Evolutionary conservation across 1,140 invertebrate species (phyloP).

Genomic region (Lepidurus couesii): DNA sequence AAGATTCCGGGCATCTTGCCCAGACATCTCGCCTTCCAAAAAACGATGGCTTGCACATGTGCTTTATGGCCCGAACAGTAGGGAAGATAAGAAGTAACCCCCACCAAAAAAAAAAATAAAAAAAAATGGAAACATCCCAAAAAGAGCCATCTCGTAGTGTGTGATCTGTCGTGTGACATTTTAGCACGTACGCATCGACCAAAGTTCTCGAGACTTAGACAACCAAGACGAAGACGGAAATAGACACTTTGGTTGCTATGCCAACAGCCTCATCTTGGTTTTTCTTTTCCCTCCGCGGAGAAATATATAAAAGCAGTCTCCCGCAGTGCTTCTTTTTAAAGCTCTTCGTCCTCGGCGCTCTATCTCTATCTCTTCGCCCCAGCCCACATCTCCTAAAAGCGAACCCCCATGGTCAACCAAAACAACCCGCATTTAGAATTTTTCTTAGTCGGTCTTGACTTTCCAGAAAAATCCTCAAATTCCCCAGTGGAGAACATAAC

Average conservation of each 20-base stretch:
- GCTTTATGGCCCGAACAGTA: not conserved
- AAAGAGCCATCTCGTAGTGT: not conserved
- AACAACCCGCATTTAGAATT: conserved; percentile 21
- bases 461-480: not conserved
- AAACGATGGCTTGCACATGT: not conserved
- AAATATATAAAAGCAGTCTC: conserved; percentile 11
- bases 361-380: not conserved
- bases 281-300: not conserved
- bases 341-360: not conserved
- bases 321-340: not conserved
- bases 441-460: conserved; percentile 9
- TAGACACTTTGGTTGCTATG: conserved; percentile 14
- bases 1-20: not conserved
- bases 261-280: not conserved
- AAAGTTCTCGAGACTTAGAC: not conserved
- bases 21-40: not conserved
- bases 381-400: not conserved
- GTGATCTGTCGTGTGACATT: conserved; percentile 12
- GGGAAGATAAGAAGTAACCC: not conserved
- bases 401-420: conserved; percentile 7
- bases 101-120: not conserved
- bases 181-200: conserved; percentile 13
- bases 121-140: not conserved
- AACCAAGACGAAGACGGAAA: not conserved
- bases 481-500: not conserved